Base-by-base conservation (phyloP, 2,888 invertebrate species). In the Dryomyza anilis region DNA sequence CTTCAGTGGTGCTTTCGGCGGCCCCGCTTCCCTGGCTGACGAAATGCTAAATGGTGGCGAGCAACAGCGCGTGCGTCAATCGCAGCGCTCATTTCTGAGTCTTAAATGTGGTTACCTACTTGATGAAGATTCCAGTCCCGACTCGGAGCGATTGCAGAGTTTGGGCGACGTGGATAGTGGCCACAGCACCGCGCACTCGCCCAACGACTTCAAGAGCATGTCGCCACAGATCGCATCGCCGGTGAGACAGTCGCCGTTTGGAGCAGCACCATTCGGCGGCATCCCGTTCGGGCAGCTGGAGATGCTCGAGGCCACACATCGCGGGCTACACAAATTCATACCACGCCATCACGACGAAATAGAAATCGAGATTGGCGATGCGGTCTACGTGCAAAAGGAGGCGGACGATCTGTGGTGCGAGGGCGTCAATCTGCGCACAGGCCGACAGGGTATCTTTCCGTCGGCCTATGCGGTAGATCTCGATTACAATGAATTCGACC, bases 321-420 rank as follows among this genome's bases (percentile, higher is more conserved):
- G 98, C 77, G 97, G 96, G 7, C 86, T 98, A 81, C 96, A 98
- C 83, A 95, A 96, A 81, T 98, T 98, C 79, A 89, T 97, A 76
- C 96, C 98, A 0, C 87, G 98, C 67, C 98, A 98, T 83, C 91
- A 91, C 69, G 98, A 98, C 76, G 98, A 98, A 85, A 91, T 99
- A 68, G 94, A 95, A 81, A 88, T 99, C 30, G 98, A 98, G 85
- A 96, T 98, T 65, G 98, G 98, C 1, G 98, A 98, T 84, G 95
- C 97, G 1, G 90, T 98, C 70, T 96, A 97, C 80, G 96, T 99
- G 72, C 94, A 95, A 80, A 95, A 94, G 79, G 96, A 98, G 83
- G 95, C 93, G 23, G 98, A 98, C 73, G 98, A 98, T 83, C 86
- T 96, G 69, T 98, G 98, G 98, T 96, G 95, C 83, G 96, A 96